Base-by-base conservation (phyloP, 1,140 invertebrate genomes). In the Teleogryllus occipitalis region DNA sequence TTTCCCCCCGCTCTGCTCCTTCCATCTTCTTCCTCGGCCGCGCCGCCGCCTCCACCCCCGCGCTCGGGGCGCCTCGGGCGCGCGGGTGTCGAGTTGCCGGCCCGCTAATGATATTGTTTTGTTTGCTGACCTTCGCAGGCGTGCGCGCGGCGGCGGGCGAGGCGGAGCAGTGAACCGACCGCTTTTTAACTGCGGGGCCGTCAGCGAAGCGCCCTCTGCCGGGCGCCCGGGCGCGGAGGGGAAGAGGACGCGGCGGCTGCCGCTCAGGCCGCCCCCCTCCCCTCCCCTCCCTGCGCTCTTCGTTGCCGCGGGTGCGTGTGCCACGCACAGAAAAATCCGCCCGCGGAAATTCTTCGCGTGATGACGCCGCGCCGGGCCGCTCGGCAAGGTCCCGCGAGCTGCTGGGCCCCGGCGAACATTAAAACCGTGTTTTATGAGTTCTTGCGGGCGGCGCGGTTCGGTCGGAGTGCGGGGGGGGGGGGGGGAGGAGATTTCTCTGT, bases 371-470 rank as follows among this genome's bases (percentile, higher is more conserved):
- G 10, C 54, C 10, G 54, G 0, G 10, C 54, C 10, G 54, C 54
- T 1, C 18, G 10, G 10, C 10, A 18, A 65, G 54, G 54, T 18
- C 54, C 54, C 18, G 10, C 54, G 27, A 39, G 10, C 54, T 54
- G 15, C 49, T 65, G 10, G 54, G 10, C 2, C 54, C 18, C 54
- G 18, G 18, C 54, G 54, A 65, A 65, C 54, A 65, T 65, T 65
- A 65, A 65, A 65, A 65, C 54, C 54, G 54, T 65, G 54, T 65
- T 65, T 65, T 65, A 65, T 65, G 54, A 65, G 54, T 65, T 65
- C 54, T 65, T 65, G 54, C 54, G 18, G 18, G 54, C 54, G 54
- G 18, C 54, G 54, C 54, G 54, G 54, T 14, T 14, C 54, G 54
- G 10, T 1, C 27, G 10, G 10, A 18, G 54, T 10, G 54, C 7